Conservation (phyloP, 2,113 vertebrate genomes). For the Percopsis transmontana region DNA sequence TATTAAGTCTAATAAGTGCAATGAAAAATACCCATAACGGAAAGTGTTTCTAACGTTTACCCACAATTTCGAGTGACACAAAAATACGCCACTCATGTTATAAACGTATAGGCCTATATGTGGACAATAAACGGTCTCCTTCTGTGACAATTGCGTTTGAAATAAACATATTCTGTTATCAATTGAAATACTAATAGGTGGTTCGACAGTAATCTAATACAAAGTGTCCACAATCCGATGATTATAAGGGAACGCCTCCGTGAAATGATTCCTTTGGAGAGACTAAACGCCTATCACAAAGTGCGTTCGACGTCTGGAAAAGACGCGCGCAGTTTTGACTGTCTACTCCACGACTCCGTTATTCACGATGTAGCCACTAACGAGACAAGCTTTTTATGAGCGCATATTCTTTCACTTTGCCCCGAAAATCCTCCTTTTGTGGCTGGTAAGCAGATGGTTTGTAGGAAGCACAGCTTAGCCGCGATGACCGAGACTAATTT, state of each 20-base stretch:
- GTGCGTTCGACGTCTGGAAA: slow-evolving; percentile 39
- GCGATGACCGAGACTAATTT: slow-evolving; percentile 98
- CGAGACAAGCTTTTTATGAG: slow-evolving; percentile 77
- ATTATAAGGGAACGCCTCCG: slow-evolving; percentile 77
- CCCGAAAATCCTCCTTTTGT: slow-evolving; percentile 95
- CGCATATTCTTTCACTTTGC: slow-evolving; percentile 73
- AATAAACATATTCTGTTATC: slow-evolving; percentile 21
- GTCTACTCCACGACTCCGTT: slow-evolving; percentile 80
- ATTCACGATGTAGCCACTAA: slow-evolving; percentile 78
- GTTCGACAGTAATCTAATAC: slow-evolving; percentile 41
- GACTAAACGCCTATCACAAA: slow-evolving; percentile 49
- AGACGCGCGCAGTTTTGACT: slow-evolving; percentile 73
- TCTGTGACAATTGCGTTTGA: background rate
- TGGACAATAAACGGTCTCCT: background rate
- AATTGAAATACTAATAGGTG: slow-evolving; percentile 24
- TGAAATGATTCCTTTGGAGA: slow-evolving; percentile 67
- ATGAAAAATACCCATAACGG: too few relatives aligned
- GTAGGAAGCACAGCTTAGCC: slow-evolving; percentile 95
- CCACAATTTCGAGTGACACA: background rate
- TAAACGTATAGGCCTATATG: too few relatives aligned
- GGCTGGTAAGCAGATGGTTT: slow-evolving; percentile 97
- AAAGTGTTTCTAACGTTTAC: background rate
- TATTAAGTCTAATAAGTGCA: background rate
- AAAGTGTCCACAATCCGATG: slow-evolving; percentile 50
- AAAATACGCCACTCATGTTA: background rate